Evolutionary conservation across 2,888 invertebrate species (phyloP).

Genomic region (Pollenia griseotomentosa): DNA sequence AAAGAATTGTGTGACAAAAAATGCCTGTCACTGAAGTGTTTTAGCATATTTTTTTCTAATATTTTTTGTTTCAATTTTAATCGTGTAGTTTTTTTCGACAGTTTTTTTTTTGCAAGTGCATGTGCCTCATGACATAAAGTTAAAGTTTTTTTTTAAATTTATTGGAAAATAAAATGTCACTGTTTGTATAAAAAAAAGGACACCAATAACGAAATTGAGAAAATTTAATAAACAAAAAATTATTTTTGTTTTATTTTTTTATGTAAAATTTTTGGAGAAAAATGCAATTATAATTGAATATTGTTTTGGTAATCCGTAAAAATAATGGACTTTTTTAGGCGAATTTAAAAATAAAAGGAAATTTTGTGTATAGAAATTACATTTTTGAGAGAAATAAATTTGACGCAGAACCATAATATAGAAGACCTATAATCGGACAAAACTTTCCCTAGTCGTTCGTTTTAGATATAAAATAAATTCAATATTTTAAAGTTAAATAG

Average conservation of each 20-base stretch:
- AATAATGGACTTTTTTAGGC: too few species aligned
- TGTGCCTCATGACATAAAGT: conserved; percentile 66
- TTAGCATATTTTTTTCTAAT: conserved; percentile 22
- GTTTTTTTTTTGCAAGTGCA: conserved; percentile 43
- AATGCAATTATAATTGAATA: too few species aligned
- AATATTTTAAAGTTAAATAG: too few species aligned
- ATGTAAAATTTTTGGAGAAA: too few species aligned
- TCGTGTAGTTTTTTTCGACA: conserved; percentile 36
- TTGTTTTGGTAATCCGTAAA: too few species aligned
- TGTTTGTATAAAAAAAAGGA: neutral
- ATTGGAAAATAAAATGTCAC: conserved; percentile 36
- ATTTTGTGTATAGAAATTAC: too few species aligned
- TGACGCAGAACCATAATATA: too few species aligned
- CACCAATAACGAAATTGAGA: neutral
- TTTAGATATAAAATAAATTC: too few species aligned
- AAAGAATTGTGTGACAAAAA: conserved; percentile 44
- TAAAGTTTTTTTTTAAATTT: conserved; percentile 52
- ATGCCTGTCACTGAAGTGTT: conserved; percentile 54
- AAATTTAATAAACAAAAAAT: conserved; percentile 11
- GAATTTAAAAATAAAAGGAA: too few species aligned
- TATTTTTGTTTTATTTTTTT: neutral
- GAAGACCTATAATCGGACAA: too few species aligned
- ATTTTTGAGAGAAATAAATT: too few species aligned
- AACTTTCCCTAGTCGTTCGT: too few species aligned
- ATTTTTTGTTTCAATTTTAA: conserved; percentile 37